A percentile compares a stretch with the other conserved stretches of the same genome.
These are phyloP conservation scores for Macrotrachela quadricornifera DNA, from an alignment of 1,140 invertebrate species.

Conservation along the genomic window DNA sequence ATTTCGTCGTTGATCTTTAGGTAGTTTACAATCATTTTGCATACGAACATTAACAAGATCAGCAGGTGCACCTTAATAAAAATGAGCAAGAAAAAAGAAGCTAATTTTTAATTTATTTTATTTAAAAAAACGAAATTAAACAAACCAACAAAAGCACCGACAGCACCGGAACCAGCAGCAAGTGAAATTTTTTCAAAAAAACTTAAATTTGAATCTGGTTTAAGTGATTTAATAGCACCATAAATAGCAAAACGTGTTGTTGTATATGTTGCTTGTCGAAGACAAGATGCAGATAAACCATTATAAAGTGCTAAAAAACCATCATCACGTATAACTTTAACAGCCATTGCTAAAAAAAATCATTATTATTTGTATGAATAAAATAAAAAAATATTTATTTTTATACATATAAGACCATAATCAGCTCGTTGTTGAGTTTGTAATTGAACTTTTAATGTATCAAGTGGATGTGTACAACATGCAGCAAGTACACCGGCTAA, in stretches of 20 bases:
- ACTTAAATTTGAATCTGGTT: conserved; percentile 27
- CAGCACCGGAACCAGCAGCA: conserved; percentile 62
- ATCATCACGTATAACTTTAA: conserved; percentile 52
- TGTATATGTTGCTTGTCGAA: conserved; percentile 81
- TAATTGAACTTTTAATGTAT: conserved; percentile 85
- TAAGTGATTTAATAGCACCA: conserved; percentile 35
- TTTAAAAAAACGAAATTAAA: too few relatives aligned
- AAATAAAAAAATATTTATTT: conserved; percentile 30
- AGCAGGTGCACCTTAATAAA: conserved; percentile 54
- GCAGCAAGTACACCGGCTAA: conserved; percentile 81
- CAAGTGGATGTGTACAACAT: conserved; percentile 84
- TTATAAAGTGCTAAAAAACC: conserved; percentile 77
- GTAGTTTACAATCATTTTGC: conserved; percentile 96
- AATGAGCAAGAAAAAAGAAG: not conserved
- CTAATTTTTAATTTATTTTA: too few relatives aligned
- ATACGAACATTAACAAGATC: conserved; percentile 93
- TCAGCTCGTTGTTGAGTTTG: conserved; percentile 74
- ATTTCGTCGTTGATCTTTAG: conserved; percentile 62
- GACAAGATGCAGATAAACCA: conserved; percentile 78
- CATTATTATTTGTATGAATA: conserved; percentile 28
- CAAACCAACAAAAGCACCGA: conserved; percentile 53
- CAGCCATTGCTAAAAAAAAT: conserved; percentile 13
- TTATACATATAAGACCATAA: conserved; percentile 13
- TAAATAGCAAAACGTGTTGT: conserved; percentile 91
- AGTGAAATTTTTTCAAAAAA: conserved; percentile 52